Evolutionary conservation across 2,113 vertebrate species (phyloP).

Genomic region (Syrrhaptes paradoxus): DNA sequence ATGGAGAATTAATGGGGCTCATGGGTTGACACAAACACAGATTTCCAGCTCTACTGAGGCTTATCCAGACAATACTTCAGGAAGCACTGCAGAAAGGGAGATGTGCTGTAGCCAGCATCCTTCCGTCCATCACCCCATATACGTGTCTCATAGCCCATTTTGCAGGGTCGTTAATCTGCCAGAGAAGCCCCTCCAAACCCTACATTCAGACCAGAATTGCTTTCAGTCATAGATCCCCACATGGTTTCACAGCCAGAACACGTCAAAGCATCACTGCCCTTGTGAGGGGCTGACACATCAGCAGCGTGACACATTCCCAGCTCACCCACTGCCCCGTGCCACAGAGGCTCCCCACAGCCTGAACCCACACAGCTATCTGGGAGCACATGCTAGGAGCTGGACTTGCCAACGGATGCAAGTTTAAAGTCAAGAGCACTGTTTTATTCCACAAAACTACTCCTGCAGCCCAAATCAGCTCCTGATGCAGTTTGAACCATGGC

Average conservation of each 20-base stretch:
- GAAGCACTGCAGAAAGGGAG: neutral
- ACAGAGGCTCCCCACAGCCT: rapidly evolving
- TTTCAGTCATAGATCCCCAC: neutral
- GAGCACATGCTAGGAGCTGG: neutral
- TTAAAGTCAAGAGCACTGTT: neutral
- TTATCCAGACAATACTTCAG: neutral
- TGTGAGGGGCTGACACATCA: neutral
- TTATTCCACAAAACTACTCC: neutral
- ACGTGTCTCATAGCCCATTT: neutral
- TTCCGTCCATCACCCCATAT: neutral
- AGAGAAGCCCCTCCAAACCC: neutral
- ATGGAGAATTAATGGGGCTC: neutral
- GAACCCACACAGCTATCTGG: neutral
- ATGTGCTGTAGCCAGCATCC: neutral
- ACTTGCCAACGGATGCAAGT: neutral
- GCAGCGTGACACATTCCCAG: neutral
- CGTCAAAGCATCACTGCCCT: neutral
- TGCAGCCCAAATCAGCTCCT: neutral
- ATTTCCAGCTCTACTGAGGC: neutral
- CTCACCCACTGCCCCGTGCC: neutral
- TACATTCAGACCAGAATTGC: neutral
- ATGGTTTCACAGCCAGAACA: neutral
- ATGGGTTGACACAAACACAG: neutral
- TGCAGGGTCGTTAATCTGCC: neutral
- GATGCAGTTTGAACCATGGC: neutral